phyloP scores from a whole-genome alignment of 2,113 vertebrate species.

The Macrotis lagotis region DNA sequence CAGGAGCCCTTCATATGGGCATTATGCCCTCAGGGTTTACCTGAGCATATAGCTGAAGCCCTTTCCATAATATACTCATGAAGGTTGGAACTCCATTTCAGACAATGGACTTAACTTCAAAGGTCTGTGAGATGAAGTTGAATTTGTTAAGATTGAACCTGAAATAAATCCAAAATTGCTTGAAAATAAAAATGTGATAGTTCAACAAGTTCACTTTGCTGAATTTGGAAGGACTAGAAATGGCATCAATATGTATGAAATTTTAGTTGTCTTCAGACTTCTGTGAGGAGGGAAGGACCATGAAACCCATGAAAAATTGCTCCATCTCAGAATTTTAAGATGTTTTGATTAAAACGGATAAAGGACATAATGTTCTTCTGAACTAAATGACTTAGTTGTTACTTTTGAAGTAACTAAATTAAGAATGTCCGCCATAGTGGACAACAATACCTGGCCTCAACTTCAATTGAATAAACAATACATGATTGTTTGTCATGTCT shows the following conservation, averaged over 20 bases:
- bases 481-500: too few relatives aligned
- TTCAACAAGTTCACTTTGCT: not conserved
- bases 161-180: not conserved
- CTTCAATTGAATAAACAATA: not conserved
- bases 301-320: constrained; percentile 91
- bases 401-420: constrained; percentile 94
- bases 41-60: too few relatives aligned
- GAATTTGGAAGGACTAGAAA: not conserved
- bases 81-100: too few relatives aligned
- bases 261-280: not conserved
- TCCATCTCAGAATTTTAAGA: constrained; percentile 95
- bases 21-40: too few relatives aligned
- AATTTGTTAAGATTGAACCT: not conserved
- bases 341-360: constrained; percentile 93
- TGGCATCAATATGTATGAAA: not conserved
- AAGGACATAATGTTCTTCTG: constrained; percentile 92
- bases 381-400: constrained; percentile 90
- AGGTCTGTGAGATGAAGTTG: not conserved
- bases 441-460: constrained; percentile 89
- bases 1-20: too few relatives aligned
- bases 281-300: constrained; percentile 84
- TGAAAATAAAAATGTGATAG: not conserved
- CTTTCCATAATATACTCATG: too few relatives aligned
- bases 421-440: constrained; percentile 96
- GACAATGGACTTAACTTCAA: not conserved